Evolutionary conservation across 2,797 vertebrate species (phyloP).

Genomic region (Psittacula derbiana): DNA sequence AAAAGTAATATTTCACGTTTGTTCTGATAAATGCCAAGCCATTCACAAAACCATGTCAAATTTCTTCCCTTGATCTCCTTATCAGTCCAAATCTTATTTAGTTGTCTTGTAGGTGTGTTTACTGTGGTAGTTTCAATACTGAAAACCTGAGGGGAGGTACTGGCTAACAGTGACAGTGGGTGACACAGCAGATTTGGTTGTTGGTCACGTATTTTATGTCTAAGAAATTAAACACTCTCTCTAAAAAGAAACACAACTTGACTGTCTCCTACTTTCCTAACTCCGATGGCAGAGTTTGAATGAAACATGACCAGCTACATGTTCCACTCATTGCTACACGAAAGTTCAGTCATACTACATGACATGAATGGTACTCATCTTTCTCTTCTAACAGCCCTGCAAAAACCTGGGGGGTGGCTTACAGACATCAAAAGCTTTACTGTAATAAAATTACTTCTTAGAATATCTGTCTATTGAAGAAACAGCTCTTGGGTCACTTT

Average conservation of each 20-base stretch:
- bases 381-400: neutral
- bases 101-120: neutral
- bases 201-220: neutral
- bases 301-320: neutral
- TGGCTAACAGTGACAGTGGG: neutral
- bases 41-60: neutral
- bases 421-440: neutral
- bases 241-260: neutral
- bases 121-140: neutral
- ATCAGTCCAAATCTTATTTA: neutral
- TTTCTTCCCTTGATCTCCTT: neutral
- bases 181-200: neutral
- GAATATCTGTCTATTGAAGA: neutral
- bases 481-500: neutral
- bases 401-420: neutral
- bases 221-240: neutral
- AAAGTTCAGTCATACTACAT: neutral
- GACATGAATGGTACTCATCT: neutral
- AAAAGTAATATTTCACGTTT: neutral
- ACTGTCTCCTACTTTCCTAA: neutral
- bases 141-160: no score
- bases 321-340: neutral
- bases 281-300: neutral
- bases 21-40: neutral
- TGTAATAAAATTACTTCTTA: neutral